Percentiles rank a stretch among this genome's conserved stretches.
These are phyloP conservation scores for Rhabditophanes sp. DNA, from an alignment of 2,888 invertebrate species.

Conservation along the genomic window DNA sequence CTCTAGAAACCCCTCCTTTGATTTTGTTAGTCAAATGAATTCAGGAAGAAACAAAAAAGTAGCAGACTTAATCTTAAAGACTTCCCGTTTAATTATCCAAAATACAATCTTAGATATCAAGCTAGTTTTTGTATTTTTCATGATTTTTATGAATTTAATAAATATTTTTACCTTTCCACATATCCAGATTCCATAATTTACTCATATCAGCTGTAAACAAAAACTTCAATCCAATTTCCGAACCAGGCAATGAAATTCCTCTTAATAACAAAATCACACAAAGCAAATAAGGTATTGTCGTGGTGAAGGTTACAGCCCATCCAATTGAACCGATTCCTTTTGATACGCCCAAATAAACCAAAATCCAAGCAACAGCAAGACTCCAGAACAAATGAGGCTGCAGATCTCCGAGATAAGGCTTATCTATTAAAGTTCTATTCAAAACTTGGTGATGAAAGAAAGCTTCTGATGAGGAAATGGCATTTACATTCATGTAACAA, in stretches of 20 bases:
- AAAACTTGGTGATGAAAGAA: conserved; percentile 37
- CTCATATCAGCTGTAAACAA: conserved; percentile 20
- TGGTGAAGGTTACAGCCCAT: conserved; percentile 33
- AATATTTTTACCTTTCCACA: no score
- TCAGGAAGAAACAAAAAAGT: background rate
- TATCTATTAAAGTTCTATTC: conserved; percentile 16
- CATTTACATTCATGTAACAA: conserved; percentile 19
- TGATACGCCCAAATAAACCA: conserved; percentile 88
- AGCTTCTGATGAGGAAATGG: conserved; percentile 34
- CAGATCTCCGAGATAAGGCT: conserved; percentile 10
- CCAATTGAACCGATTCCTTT: conserved; percentile 50
- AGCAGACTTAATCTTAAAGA: conserved; percentile 9
- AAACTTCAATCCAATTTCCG: conserved; percentile 28
- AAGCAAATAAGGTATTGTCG: conserved; percentile 35
- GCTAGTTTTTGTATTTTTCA: no score
- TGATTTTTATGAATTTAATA: no score
- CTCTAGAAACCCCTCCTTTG: no score
- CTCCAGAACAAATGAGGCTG: conserved; percentile 63
- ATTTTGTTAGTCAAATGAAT: no score
- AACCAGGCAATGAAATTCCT: conserved; percentile 34
- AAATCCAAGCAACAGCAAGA: conserved; percentile 73
- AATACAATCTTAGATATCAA: no score
- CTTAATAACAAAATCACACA: conserved; percentile 33
- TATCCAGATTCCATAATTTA: conserved; percentile 3
- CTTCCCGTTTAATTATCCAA: no score